Evolutionary conservation across 2,113 vertebrate genomes (phyloP).

Genomic region (Capreolus pygargus): DNA sequence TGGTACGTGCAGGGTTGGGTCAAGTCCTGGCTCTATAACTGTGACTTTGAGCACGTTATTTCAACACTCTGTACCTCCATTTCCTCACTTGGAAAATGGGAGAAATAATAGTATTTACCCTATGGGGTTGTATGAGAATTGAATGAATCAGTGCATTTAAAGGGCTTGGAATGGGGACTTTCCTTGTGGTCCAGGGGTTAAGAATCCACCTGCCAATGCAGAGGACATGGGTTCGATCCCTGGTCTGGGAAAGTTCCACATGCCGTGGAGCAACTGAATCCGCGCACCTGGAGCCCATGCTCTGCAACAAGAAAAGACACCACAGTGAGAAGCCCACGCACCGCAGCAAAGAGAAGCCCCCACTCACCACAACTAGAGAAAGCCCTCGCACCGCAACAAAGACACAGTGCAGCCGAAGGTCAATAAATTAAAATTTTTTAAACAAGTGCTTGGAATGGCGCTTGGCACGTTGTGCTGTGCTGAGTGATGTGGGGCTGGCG

Average conservation of each 20-base stretch:
- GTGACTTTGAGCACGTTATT: neutral
- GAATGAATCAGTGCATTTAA: neutral
- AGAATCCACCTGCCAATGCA: neutral
- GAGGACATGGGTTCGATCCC: neutral
- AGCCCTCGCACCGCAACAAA: accelerated
- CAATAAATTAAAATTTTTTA: neutral
- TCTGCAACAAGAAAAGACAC: neutral
- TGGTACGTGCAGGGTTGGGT: neutral
- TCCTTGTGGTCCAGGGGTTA: neutral
- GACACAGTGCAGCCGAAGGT: neutral
- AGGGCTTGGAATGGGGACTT: neutral
- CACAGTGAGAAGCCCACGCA: neutral
- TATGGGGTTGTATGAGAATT: neutral
- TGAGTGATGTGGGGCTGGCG: neutral
- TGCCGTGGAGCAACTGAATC: neutral
- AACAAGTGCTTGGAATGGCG: neutral
- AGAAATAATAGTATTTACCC: neutral
- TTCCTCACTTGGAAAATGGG: neutral
- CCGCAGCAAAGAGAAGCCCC: neutral
- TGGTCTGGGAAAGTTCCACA: neutral
- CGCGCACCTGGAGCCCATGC: neutral
- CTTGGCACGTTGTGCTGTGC: neutral
- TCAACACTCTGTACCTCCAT: neutral
- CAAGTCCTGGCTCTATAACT: neutral
- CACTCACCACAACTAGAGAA: neutral